phyloP scores from a whole-genome alignment of 2,113 vertebrate species.

The Rynchops niger region DNA sequence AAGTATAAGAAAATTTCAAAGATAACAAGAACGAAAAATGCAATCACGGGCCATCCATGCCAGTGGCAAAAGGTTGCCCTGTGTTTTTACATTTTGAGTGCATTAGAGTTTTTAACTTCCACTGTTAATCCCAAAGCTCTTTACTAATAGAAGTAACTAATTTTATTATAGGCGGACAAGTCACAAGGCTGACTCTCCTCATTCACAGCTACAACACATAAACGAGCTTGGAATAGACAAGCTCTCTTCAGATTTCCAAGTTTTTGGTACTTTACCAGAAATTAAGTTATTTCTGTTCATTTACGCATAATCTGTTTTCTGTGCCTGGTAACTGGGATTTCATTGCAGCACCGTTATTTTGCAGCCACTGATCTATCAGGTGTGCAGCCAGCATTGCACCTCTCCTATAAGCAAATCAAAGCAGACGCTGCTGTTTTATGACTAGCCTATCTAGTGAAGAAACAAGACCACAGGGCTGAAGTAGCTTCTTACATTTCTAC shows the following conservation, averaged over 20 bases:
- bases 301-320: neutral
- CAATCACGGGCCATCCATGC: neutral
- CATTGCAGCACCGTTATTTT: neutral
- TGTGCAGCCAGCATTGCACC: neutral
- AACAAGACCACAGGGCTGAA: neutral
- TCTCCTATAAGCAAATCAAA: neutral
- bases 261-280: neutral
- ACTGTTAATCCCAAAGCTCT: neutral
- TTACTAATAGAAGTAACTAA: neutral
- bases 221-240: neutral
- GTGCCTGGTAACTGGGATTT: too few relatives aligned
- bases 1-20: neutral
- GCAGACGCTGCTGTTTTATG: neutral
- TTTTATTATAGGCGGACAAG: neutral
- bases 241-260: neutral
- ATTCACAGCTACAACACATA: neutral
- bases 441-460: neutral
- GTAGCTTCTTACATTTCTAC: neutral
- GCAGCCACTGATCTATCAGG: neutral
- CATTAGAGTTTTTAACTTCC: neutral
- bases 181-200: neutral
- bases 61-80: neutral
- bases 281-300: neutral
- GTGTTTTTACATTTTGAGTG: neutral
- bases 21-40: neutral